Base-by-base conservation (phyloP, 1,140 invertebrate species). In the Gryon sp. region DNA sequence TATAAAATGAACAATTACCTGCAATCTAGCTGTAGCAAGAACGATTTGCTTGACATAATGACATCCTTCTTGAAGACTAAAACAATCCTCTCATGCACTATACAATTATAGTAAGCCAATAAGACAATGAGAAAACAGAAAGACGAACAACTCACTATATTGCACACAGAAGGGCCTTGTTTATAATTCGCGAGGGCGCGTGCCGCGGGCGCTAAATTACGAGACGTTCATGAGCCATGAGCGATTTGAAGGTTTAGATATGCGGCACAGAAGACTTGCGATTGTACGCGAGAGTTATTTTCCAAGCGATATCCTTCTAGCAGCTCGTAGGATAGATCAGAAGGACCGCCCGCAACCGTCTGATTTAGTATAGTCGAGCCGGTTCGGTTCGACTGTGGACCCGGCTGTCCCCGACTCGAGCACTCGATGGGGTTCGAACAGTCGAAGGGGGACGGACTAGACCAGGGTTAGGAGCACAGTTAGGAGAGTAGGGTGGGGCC, bases 291-390 rank as follows among this genome's bases (percentile, higher is more conserved):
- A 80, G 80, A 87, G 82, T 86, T 84, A 84, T 86, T 87, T 83
- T 83, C 82, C 83, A 76, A 86, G 41, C 55, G 66, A 70, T 66
- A 75, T 77, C 65, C 72, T 50, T n/a, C 59, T 15, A 41, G 78
- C 55, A 50, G 70, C 66, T 75, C 79, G 62, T 72, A 78, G 82
- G 76, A 82, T 82, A 85, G 87, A 88, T 88, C 86, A 87, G 84
- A 88, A 87, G 84, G 85, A 88, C 86, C 86, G 87, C 86, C 85
- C 86, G 86, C 82, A 82, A 88, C 81, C 83, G 83, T 83, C 86
- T 88, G 87, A 88, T 88, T 88, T 88, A 87, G 83, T 87, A 85
- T 84, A 81, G 86, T 82, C 78, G 82, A 83, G 82, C 76, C 66
- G 78, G 55, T 48, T 74, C 66, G 78, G 55, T 48, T 74, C 72